Evolutionary conservation across 2,888 invertebrate genomes (phyloP).

Genomic region (Heliothis peltigera): DNA sequence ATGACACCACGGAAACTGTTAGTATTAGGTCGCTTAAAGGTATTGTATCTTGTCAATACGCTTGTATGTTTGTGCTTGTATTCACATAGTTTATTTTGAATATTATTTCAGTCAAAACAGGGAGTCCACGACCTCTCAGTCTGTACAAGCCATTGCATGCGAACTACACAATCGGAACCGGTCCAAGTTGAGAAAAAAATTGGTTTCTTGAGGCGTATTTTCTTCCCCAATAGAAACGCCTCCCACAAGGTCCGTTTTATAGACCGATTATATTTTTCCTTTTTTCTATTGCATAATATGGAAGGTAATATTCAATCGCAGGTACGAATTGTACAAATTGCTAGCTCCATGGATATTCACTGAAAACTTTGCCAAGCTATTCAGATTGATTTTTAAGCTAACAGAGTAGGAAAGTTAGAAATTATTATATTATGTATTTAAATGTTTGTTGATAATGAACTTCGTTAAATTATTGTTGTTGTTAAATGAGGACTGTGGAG

Average conservation of each 20-base stretch:
- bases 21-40: conserved; percentile 61
- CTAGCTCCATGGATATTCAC: too few species aligned
- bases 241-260: conserved; percentile 68
- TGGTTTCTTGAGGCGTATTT: conserved; percentile 67
- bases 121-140: conserved; percentile 62
- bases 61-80: neutral
- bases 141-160: conserved; percentile 63
- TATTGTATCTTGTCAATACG: conserved; percentile 25
- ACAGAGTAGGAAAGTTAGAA: too few species aligned
- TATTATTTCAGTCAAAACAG: conserved; percentile 57
- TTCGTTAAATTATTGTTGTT: too few species aligned
- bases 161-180: conserved; percentile 69
- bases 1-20: conserved; percentile 75
- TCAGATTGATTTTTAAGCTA: too few species aligned
- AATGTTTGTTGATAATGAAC: too few species aligned
- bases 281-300: neutral
- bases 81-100: conserved; percentile 28
- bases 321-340: too few species aligned
- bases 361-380: too few species aligned
- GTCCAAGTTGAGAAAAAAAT: conserved; percentile 67
- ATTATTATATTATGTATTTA: too few species aligned
- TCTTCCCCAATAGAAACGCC: conserved; percentile 65
- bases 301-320: too few species aligned
- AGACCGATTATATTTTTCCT: neutral
- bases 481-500: too few species aligned